Base-by-base conservation (phyloP, 1,140 invertebrate genomes). In the Asobara japonica region DNA sequence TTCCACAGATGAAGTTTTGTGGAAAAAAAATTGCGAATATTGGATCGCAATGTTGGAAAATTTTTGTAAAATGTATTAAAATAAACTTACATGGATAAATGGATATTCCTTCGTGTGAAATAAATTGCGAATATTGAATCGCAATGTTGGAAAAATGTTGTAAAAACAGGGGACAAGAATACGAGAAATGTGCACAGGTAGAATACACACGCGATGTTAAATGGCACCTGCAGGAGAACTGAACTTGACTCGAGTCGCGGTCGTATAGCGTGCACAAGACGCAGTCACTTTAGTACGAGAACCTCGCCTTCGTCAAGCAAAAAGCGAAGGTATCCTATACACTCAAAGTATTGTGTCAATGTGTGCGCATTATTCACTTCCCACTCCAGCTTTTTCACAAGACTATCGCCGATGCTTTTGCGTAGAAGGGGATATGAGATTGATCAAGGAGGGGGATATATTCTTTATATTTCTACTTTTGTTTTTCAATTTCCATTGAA, bases 181-280 rank as follows among this genome's bases (percentile, higher is more conserved):
- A 29, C 0, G 30, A 10, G 5, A 61, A 61, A n/a, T n/a, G n/a
- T 61, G 8, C 1, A 61, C 0, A 13, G 22, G 16, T 2, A 51
- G 3, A 13, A 41, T 41, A 51, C 45, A 51, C 45, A 51, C 51
- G 51, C 51, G 27, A 60, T 60, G 13, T 27, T 11, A 62, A 62
- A 62, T 62, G 31, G 60, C 60, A 62, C 60, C 60, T 62, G 60
- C 60, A 16, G 29, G 11, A 31, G 27, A 33, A 62, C 13, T 62
- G 60, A 62, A 62, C 60, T 62, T 62, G 60, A 62, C 60, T 62
- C 27, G 29, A 60, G 22, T 45, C 13, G 41, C 41, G 41, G 41
- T 45, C 41, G 41, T 33, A 33, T n/a, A 11, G n/a, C 7, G 41
- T 45, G 4, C 41, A 16, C 41, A 45, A 7, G 41, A 45, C 41